Percentiles rank a stretch among this genome's conserved stretches.
Conservation (phyloP, 2,888 invertebrate species). For the Agrotis ipsilon region DNA sequence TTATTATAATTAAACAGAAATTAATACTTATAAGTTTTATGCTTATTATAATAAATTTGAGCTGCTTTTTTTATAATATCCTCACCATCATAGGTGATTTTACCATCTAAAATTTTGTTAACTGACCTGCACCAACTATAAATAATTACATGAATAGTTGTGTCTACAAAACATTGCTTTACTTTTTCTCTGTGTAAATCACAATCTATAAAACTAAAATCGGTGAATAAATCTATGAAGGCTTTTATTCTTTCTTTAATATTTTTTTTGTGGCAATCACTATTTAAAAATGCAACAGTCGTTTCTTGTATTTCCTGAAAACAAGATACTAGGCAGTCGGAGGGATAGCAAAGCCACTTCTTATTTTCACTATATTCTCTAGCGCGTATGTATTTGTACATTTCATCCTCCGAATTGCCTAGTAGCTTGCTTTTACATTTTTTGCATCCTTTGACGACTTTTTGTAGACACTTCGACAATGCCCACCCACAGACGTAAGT, state of each 20-base stretch:
- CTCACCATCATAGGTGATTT: no score
- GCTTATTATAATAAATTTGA: background rate
- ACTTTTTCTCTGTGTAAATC: no score
- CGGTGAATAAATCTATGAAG: conserved; percentile 7
- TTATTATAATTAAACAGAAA: no score
- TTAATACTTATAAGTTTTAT: no score
- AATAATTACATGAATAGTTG: conserved; percentile 5
- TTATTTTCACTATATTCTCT: conserved; percentile 17
- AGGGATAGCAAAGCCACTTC: conserved; percentile 19
- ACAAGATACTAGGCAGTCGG: conserved; percentile 13
- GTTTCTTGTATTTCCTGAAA: conserved; percentile 22
- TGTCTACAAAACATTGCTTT: conserved; percentile 18
- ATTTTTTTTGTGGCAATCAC: conserved; percentile 14
- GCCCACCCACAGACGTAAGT: conserved; percentile 18
- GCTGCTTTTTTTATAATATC: background rate
- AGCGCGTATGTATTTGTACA: conserved; percentile 9
- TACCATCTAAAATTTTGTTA: no score
- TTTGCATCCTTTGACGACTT: conserved; percentile 11
- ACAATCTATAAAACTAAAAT: conserved; percentile 16
- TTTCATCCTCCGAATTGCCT: no score
- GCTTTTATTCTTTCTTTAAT: conserved; percentile 9
- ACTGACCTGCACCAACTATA: conserved; percentile 11
- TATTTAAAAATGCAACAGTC: conserved; percentile 13
- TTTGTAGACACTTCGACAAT: no score
- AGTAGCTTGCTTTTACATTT: conserved; percentile 20